Conservation (phyloP, 1,140 invertebrate genomes). For the Drosophila tristis region DNA sequence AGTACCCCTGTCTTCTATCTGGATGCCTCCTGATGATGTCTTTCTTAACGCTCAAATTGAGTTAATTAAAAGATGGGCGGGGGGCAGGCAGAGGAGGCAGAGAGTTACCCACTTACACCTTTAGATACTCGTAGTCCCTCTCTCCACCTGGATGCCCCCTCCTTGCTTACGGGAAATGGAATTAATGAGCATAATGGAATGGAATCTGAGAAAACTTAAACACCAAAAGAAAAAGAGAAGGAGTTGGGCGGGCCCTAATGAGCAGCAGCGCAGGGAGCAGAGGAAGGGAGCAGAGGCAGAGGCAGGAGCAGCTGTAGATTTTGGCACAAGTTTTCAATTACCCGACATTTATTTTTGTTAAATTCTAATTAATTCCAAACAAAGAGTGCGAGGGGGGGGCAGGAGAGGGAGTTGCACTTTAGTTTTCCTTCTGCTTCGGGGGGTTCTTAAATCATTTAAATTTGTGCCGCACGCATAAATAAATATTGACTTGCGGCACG, state of each 20-base stretch:
- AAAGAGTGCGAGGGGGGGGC: conserved; percentile 2
- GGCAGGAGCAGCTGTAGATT: conserved; percentile 19
- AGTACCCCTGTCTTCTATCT: conserved; percentile 5
- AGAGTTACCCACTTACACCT: conserved; percentile 25
- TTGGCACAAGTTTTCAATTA: conserved; percentile 70
- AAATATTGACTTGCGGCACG: conserved; percentile 76
- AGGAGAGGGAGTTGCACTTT: conserved; percentile 23
- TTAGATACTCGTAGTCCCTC: conserved; percentile 28
- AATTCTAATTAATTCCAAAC: conserved; percentile 77
- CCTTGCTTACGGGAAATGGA: conserved; percentile 41
- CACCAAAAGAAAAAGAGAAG: conserved; percentile 8
- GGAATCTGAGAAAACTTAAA: conserved; percentile 68
- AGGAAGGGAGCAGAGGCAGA: conserved; percentile 28
- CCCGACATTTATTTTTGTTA: conserved; percentile 77
- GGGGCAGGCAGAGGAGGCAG: conserved; percentile 4
- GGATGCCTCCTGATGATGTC: conserved; percentile 67
- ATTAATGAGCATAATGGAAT: conserved; percentile 71
- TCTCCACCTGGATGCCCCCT: no score
- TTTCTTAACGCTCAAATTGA: conserved; percentile 58
- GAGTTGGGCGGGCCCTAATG: no score
- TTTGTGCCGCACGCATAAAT: conserved; percentile 68
- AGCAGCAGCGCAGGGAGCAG: neutral
- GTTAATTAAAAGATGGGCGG: conserved; percentile 49
- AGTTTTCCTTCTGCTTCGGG: conserved; percentile 41
- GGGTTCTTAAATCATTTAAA: conserved; percentile 70